phyloP scores from a whole-genome alignment of 2,797 vertebrate genomes.

The Argyrosomus regius region DNA sequence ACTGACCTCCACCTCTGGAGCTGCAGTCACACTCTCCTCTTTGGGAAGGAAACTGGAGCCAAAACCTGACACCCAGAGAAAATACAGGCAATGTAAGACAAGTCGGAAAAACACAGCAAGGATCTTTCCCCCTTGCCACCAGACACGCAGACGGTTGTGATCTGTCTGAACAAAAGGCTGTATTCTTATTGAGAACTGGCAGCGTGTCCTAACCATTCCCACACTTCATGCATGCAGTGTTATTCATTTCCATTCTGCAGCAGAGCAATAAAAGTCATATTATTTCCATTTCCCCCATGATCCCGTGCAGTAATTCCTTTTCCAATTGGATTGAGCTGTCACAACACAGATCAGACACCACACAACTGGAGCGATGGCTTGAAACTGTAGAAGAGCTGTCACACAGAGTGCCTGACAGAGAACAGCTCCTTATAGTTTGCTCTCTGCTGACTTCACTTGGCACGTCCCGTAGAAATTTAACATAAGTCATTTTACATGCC shows the following conservation, averaged over 20 bases:
- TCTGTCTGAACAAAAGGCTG: constrained; percentile 62
- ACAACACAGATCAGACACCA: constrained; percentile 43
- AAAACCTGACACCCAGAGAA: constrained; percentile 88
- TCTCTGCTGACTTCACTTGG: constrained; percentile 33
- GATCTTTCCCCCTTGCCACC: constrained; percentile 67
- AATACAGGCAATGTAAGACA: constrained; percentile 52
- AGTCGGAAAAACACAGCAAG: constrained; percentile 56
- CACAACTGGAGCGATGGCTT: constrained; percentile 40
- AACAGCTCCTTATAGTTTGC: constrained; percentile 15
- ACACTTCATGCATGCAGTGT: constrained; percentile 48
- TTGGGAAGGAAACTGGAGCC: constrained; percentile 96
- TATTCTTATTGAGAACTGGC: constrained; percentile 57
- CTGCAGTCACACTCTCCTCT: constrained; percentile 91
- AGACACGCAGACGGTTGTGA: constrained; percentile 53
- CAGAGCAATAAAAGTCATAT: constrained; percentile 60
- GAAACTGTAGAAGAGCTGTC: constrained; percentile 28
- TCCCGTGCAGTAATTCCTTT: constrained; percentile 58
- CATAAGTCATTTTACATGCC: constrained; percentile 23
- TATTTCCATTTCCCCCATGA: constrained; percentile 66
- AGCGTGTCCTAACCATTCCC: constrained; percentile 50
- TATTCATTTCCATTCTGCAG: constrained; percentile 71
- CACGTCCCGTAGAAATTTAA: constrained; percentile 22
- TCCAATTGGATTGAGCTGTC: constrained; percentile 60
- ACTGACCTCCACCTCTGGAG: constrained; percentile 87
- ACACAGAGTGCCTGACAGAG: constrained; percentile 2